These are phyloP conservation scores for Atta colombica DNA, from an alignment of 1,140 invertebrate genomes.

Conservation along the genomic window DNA sequence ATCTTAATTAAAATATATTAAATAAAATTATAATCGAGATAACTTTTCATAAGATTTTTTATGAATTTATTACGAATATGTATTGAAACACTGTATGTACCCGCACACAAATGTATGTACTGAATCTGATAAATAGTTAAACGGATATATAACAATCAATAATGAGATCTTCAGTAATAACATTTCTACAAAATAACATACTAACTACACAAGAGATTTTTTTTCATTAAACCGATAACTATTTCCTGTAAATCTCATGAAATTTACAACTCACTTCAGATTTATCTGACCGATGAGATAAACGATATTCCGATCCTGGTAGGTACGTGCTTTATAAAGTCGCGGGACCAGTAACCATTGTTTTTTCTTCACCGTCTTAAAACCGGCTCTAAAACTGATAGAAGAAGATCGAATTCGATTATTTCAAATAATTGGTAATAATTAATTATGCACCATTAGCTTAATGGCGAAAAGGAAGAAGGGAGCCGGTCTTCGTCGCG, in stretches of 20 bases:
- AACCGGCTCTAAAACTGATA: constrained; percentile 48
- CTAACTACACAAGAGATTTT: constrained; percentile 9
- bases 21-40: neutral
- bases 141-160: neutral
- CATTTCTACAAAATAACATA: neutral
- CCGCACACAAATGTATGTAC: neutral
- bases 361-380: constrained; percentile 16
- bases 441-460: constrained; percentile 59
- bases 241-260: constrained; percentile 1
- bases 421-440: constrained; percentile 43
- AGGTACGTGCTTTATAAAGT: constrained; percentile 6
- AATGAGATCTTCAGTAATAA: constrained; percentile 17
- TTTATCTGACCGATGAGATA: constrained; percentile 32
- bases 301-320: constrained; percentile 8
- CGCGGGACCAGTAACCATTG: constrained; percentile 27
- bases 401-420: constrained; percentile 36
- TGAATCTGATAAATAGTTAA: constrained; percentile 1
- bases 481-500: neutral
- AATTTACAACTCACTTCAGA: constrained; percentile 40
- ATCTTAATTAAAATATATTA: neutral
- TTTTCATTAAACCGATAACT: neutral
- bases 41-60: neutral
- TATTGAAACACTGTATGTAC: neutral
- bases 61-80: neutral
- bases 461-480: constrained; percentile 26